Conservation (phyloP, 2,113 vertebrate species). For the Heptranchias perlo region DNA sequence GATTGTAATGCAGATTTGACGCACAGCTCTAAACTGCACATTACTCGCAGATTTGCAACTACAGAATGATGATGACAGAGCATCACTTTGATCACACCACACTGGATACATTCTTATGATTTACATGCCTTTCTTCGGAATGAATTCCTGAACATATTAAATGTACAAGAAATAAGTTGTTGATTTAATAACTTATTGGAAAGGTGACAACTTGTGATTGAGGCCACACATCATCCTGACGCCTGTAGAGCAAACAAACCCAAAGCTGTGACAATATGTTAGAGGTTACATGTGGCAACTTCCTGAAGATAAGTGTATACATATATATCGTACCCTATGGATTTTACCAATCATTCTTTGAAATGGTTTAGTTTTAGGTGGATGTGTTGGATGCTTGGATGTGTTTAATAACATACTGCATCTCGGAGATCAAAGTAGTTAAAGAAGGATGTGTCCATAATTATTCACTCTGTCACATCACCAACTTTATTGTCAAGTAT, state of each 20-base stretch:
- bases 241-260: not conserved
- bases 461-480: not conserved
- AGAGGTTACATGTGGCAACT: not conserved
- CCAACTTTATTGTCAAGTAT: not conserved
- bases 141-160: not conserved
- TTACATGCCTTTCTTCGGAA: not conserved
- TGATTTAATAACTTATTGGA: not conserved
- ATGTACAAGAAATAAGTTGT: not conserved
- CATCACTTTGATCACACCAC: not conserved
- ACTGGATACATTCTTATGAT: slow-evolving; percentile 14
- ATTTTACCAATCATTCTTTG: not conserved
- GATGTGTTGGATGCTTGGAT: not conserved
- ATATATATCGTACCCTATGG: not conserved
- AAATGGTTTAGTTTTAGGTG: not conserved
- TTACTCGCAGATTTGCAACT: not conserved
- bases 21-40: not conserved
- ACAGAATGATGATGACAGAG: not conserved
- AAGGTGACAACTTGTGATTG: not conserved
- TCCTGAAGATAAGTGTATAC: not conserved
- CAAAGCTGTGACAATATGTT: not conserved
- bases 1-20: not conserved
- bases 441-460: not conserved
- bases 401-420: not conserved
- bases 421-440: not conserved
- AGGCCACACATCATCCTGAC: not conserved